Evolutionary conservation across 2,797 vertebrate species (phyloP).

Genomic region (Smutsia gigantea): DNA sequence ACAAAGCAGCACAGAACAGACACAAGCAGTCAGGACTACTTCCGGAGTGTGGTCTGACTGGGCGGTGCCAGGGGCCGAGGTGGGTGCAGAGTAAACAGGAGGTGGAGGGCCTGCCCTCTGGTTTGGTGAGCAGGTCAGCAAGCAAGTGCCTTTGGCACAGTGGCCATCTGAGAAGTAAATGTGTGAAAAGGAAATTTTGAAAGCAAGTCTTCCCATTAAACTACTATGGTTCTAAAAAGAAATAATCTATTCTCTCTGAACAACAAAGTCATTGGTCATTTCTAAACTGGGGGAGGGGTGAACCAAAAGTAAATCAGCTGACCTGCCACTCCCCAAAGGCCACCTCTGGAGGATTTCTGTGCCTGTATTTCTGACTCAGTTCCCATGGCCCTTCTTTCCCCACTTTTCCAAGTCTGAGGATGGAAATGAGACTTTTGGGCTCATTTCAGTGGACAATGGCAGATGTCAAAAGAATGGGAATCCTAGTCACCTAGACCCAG

Average conservation of each 20-base stretch:
- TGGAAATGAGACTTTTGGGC: not conserved
- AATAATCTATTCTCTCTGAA: not conserved
- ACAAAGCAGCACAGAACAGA: not conserved
- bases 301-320: accelerated
- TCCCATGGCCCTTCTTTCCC: not conserved
- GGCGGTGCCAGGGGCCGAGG: accelerated
- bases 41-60: accelerated
- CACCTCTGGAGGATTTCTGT: not conserved
- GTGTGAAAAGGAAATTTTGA: not conserved
- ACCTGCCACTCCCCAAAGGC: not conserved
- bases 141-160: not conserved
- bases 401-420: not conserved
- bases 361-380: not conserved
- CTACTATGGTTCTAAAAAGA: not conserved
- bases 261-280: not conserved
- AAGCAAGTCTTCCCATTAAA: not conserved
- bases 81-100: not conserved
- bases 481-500: no score
- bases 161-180: not conserved
- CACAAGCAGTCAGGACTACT: accelerated
- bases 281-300: accelerated
- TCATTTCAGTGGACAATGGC: not conserved
- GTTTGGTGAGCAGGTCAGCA: not conserved
- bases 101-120: not conserved
- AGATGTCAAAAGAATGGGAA: not conserved